Evolutionary conservation across 2,888 invertebrate genomes (phyloP).

Genomic region (Gordius sp.): DNA sequence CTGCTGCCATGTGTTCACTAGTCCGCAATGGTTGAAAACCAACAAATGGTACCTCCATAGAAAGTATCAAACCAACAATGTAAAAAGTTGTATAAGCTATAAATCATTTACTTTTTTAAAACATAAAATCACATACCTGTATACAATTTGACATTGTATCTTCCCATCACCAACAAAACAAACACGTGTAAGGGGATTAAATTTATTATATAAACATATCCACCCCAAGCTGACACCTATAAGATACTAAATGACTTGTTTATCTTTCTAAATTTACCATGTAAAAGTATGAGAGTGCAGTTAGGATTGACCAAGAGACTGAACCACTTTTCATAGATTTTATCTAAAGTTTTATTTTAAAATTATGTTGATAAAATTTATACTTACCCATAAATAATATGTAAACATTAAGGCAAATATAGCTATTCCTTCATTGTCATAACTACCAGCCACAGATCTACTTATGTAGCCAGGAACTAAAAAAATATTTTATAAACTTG

Average conservation of each 20-base stretch:
- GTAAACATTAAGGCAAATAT: conserved; percentile 97
- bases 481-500: conserved; percentile 16
- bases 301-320: conserved; percentile 74
- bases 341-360: conserved; percentile 29
- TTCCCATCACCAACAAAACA: conserved; percentile 59
- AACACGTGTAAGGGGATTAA: conserved; percentile 91
- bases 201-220: conserved; percentile 97
- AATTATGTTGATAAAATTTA: conserved; percentile 17
- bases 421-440: conserved; percentile 98
- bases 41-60: conserved; percentile 57
- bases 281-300: conserved; percentile 88
- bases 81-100: conserved; percentile 84
- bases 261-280: conserved; percentile 48
- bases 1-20: conserved; percentile 96
- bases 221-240: conserved; percentile 92
- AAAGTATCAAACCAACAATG: conserved; percentile 67
- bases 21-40: conserved; percentile 96
- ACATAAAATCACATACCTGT: conserved; percentile 29
- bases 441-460: conserved; percentile 90
- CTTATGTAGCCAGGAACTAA: conserved; percentile 86
- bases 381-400: conserved; percentile 70
- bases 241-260: conserved; percentile 22
- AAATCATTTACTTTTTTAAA: conserved; percentile 20
- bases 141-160: conserved; percentile 65
- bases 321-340: conserved; percentile 90